Percentiles rank a stretch among this genome's conserved stretches.
Conservation (phyloP, 1,140 invertebrate species). For the Polypedilum pembai region DNA sequence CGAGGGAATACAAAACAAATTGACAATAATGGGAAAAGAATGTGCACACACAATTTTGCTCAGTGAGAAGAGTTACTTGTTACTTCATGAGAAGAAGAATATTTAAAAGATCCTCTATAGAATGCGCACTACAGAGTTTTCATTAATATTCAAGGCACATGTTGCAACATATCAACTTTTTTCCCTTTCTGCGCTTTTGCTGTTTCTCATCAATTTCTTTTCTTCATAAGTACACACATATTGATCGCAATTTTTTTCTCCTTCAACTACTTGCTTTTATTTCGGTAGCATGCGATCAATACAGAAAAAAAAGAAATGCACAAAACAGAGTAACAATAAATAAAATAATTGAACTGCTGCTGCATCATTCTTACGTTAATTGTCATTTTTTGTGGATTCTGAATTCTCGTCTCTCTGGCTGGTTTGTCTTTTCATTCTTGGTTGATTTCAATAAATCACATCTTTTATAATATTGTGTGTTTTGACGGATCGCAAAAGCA, state of each 20-base stretch:
- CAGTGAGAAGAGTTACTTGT: not conserved
- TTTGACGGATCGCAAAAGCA: not conserved
- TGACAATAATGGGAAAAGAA: conserved; percentile 18
- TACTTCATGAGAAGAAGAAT: not conserved
- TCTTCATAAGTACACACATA: too few relatives aligned
- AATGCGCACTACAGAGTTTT: not conserved
- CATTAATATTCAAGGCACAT: conserved; percentile 7
- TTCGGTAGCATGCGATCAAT: not conserved
- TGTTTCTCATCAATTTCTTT: conserved; percentile 18
- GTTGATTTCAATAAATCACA: conserved; percentile 3
- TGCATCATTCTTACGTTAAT: conserved; percentile 11
- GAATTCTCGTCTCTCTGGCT: not conserved
- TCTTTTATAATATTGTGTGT: not conserved
- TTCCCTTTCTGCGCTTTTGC: not conserved
- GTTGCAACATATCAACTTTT: conserved; percentile 12
- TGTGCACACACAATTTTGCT: not conserved
- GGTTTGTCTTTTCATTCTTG: not conserved
- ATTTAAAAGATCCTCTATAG: not conserved
- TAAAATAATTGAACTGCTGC: not conserved
- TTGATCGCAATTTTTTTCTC: not conserved
- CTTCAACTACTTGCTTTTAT: not conserved
- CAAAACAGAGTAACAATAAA: conserved; percentile 9
- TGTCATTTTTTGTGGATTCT: not conserved
- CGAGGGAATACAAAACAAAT: not conserved
- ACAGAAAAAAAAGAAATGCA: not conserved